phyloP scores from a whole-genome alignment of 2,797 vertebrate species.

The Propithecus perrieri region DNA sequence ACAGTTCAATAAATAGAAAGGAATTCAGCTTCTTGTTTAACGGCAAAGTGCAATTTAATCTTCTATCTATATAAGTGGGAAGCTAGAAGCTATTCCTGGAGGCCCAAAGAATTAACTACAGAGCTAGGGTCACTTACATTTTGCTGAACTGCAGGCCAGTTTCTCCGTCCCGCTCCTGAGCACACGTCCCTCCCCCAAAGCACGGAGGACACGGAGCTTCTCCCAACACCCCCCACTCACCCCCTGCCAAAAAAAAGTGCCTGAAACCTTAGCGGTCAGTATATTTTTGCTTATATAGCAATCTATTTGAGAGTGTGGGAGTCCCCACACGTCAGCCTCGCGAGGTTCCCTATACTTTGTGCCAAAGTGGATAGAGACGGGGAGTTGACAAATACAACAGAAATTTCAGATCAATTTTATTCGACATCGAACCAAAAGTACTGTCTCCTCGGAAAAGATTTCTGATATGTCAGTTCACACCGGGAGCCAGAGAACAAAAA shows the following conservation, averaged over 20 bases:
- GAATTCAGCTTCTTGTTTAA: neutral
- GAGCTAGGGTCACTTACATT: rapidly evolving
- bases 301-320: neutral
- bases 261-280: neutral
- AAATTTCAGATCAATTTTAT: neutral
- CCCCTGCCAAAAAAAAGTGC: neutral
- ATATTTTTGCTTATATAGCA: neutral
- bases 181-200: rapidly evolving
- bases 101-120: neutral
- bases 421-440: neutral
- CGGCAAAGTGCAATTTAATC: neutral
- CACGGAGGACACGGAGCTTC: rapidly evolving
- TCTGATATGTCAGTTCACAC: neutral
- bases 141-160: neutral
- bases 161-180: neutral
- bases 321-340: neutral
- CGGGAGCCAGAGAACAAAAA: neutral
- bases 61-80: neutral
- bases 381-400: neutral
- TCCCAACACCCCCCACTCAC: neutral
- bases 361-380: neutral
- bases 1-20: constrained; percentile 10
- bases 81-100: neutral
- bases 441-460: neutral
- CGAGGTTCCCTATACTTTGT: neutral